Conservation (phyloP, 2,113 vertebrate species). For the Catagonus wagneri region DNA sequence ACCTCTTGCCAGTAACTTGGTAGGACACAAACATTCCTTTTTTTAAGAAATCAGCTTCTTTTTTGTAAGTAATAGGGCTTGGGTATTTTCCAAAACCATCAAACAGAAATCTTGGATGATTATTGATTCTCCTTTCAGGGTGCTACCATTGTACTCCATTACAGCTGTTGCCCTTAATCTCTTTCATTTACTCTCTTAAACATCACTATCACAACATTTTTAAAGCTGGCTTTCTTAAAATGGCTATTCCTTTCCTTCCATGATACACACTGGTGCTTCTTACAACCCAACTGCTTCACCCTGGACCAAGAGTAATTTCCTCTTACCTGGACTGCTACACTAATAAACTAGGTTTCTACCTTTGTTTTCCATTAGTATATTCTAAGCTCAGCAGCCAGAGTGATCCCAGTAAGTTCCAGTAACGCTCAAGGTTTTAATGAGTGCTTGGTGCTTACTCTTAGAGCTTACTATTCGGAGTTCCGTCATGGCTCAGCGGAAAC, state of each 20-base stretch:
- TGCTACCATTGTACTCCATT: neutral
- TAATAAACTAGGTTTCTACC: rapidly evolving
- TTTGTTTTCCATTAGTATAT: neutral
- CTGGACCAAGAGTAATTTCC: neutral
- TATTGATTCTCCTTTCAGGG: neutral
- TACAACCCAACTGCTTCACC: rapidly evolving
- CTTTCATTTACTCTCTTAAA: neutral
- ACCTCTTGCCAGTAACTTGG: conserved; percentile 6
- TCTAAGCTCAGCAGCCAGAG: neutral
- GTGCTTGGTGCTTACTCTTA: too few species aligned
- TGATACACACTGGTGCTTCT: neutral
- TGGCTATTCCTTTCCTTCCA: neutral
- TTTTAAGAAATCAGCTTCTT: neutral
- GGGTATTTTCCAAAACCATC: neutral
- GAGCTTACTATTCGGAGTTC: too few species aligned
- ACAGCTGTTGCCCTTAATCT: neutral
- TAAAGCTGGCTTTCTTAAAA: neutral
- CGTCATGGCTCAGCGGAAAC: too few species aligned
- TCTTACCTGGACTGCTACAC: neutral
- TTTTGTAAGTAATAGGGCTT: neutral
- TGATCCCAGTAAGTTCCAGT: neutral
- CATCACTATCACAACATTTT: too few species aligned
- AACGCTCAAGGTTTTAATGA: neutral
- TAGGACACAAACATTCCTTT: conserved; percentile 27
- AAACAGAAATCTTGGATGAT: neutral